Conservation (phyloP, 2,113 vertebrate genomes). For the Planiliza haematocheilus region DNA sequence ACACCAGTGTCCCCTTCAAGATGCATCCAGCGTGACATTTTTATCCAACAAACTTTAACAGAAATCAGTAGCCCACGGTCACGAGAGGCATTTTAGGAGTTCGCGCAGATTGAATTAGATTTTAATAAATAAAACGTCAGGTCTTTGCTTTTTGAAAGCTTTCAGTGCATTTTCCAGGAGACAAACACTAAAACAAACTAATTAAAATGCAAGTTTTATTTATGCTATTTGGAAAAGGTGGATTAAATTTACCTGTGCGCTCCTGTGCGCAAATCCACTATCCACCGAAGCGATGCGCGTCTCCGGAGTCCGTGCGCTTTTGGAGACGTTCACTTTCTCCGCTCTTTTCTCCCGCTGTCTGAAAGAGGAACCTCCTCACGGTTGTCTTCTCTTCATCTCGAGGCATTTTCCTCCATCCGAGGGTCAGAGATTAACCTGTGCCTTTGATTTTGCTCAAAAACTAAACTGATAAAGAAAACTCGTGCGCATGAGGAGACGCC, state of each 20-base stretch:
- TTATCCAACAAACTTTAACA: not conserved
- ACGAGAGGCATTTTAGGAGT: not conserved
- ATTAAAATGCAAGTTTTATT: too few relatives aligned
- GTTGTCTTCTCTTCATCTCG: conserved; percentile 26
- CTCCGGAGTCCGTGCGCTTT: not conserved
- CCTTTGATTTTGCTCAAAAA: not conserved
- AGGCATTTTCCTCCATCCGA: conserved; percentile 23
- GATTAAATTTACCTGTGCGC: conserved; percentile 48
- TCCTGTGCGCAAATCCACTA: conserved; percentile 26
- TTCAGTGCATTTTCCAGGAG: too few relatives aligned
- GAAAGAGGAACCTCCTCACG: conserved; percentile 12
- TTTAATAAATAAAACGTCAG: not conserved
- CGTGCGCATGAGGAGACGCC: not conserved
- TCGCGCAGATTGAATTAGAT: not conserved
- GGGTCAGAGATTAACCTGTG: not conserved
- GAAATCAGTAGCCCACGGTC: not conserved
- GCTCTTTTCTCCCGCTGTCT: not conserved
- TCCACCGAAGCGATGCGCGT: conserved; percentile 15
- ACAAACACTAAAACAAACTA: too few relatives aligned
- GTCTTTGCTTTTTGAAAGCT: too few relatives aligned
- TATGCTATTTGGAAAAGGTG: not conserved
- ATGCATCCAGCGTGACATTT: conserved; percentile 19
- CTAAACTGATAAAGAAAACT: not conserved
- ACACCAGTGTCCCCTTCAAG: conserved; percentile 49
- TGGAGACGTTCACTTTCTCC: conserved; percentile 1